Percentiles rank a stretch among this genome's conserved stretches.
Conservation (phyloP, 2,888 invertebrate genomes). For the Scaptomyza tumidula region DNA sequence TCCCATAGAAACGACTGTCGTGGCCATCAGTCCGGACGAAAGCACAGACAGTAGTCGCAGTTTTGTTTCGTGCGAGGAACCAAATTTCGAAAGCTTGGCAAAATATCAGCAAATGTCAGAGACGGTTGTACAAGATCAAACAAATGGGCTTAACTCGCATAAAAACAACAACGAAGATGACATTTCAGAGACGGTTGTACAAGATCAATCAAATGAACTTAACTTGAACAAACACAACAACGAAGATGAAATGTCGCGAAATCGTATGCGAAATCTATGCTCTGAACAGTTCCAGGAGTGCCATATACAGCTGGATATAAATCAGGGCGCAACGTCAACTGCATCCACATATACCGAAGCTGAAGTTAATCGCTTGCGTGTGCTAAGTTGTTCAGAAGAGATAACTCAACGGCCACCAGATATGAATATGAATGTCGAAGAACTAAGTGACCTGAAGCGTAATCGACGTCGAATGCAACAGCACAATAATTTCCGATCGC, state of each 20-base stretch:
- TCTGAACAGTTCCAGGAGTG: conserved; percentile 52
- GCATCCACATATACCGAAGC: conserved; percentile 83
- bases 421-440: conserved; percentile 74
- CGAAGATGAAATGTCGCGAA: conserved; percentile 61
- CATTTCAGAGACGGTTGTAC: conserved; percentile 38
- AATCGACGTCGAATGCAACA: conserved; percentile 83
- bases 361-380: conserved; percentile 86
- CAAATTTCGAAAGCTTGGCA: not conserved
- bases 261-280: conserved; percentile 63
- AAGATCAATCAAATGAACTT: conserved; percentile 72
- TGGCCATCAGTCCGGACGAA: conserved; percentile 41
- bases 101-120: not conserved
- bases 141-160: conserved; percentile 81
- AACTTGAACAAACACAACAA: conserved; percentile 77
- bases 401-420: conserved; percentile 63
- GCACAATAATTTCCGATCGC: conserved; percentile 71
- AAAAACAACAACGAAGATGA: conserved; percentile 53
- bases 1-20: not conserved
- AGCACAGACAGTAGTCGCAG: conserved; percentile 55
- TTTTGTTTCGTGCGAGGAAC: conserved; percentile 55
- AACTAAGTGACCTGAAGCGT: conserved; percentile 81
- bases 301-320: conserved; percentile 26
- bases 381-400: conserved; percentile 39
- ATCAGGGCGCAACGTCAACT: not conserved
- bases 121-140: conserved; percentile 57